Base-by-base conservation (phyloP, 2,888 invertebrate species). In the Drosophila nr. perissopoda region DNA sequence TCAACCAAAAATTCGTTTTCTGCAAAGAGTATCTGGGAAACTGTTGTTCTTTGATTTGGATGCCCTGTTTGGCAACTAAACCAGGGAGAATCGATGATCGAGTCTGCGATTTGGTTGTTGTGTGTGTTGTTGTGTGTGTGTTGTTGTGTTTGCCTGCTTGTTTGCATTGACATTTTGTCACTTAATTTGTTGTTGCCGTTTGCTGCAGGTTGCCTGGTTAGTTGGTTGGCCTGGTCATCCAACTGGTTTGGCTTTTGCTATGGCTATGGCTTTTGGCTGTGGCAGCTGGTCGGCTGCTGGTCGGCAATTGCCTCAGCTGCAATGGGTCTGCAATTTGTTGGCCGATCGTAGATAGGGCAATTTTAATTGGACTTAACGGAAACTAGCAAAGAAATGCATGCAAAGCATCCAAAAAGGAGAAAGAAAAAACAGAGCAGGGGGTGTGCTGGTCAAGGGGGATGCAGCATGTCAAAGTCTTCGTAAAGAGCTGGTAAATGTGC, bases 121-220 rank as follows among this genome's bases (percentile, higher is more conserved):
- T 60, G 51, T 69, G 13, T 57, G 27, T 60, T 66, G 45, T 54
- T 38, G n/a, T 60, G 4, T 33, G 25, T 60, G 52, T 49, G 34
- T 59, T 66, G 51, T 52, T 66, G 53, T 66, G 62, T 69, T 56
- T 33, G 69, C 56, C 69, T 54, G 69, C 64, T 78, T 73, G 81
- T 85, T 83, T 67, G 78, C 75, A 85, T 84, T 89, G 91, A 91
- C 90, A 91, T 87, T 91, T 89, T 91, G 90, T 90, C 90, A 91
- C 86, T 90, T 85, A 76, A 87, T 88, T 89, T 90, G 85, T 84
- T 82, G 76, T 81, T 57, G 57, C 57, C 21, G 40, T 40, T 31
- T 69, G 68, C 69, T 78, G 74, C 74, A 69, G 70, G 72, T 80
- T 73, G 78, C 73, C 70, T 72, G 74, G 69, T 68, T 68, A 73